Evolutionary conservation across 2,888 invertebrate species (phyloP).

Genomic region (Plebejus anna): DNA sequence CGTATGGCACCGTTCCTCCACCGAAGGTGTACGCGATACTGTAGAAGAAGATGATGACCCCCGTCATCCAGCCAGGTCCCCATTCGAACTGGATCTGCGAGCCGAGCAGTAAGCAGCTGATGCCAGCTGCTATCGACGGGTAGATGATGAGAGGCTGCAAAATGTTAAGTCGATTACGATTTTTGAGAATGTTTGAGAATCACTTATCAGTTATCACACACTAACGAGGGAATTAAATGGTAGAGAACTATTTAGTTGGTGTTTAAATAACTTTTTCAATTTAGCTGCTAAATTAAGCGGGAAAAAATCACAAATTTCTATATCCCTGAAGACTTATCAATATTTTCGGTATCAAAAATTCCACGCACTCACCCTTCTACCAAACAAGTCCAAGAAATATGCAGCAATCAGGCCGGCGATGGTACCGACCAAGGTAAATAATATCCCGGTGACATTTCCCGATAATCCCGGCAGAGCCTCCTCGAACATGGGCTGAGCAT

Average conservation of each 20-base stretch:
- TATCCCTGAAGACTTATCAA: not conserved
- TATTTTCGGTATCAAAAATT: not conserved
- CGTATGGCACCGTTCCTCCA: slow-evolving; percentile 55
- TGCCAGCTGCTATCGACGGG: slow-evolving; percentile 44
- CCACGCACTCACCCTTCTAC: slow-evolving; percentile 31
- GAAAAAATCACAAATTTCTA: not conserved
- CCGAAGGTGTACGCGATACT: slow-evolving; percentile 48
- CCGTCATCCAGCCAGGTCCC: slow-evolving; percentile 54
- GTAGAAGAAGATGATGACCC: slow-evolving; percentile 50
- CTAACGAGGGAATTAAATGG: too few species aligned
- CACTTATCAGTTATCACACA: not conserved
- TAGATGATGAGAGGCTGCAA: slow-evolving; percentile 51
- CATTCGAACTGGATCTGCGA: slow-evolving; percentile 53
- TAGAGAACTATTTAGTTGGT: not conserved
- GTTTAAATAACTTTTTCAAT: not conserved
- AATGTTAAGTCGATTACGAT: not conserved
- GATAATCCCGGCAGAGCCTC: slow-evolving; percentile 38
- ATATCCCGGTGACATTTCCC: slow-evolving; percentile 33
- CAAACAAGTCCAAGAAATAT: slow-evolving; percentile 32
- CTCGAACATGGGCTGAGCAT: slow-evolving; percentile 56
- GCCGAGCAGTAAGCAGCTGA: slow-evolving; percentile 51
- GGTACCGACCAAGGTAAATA: slow-evolving; percentile 29
- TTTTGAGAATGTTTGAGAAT: not conserved
- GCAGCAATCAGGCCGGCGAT: slow-evolving; percentile 28
- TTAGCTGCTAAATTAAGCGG: not conserved